Percentiles rank a stretch among this genome's conserved stretches.
phyloP scores from a whole-genome alignment of 2,113 vertebrate genomes.

The Oreochromis spilurus region DNA sequence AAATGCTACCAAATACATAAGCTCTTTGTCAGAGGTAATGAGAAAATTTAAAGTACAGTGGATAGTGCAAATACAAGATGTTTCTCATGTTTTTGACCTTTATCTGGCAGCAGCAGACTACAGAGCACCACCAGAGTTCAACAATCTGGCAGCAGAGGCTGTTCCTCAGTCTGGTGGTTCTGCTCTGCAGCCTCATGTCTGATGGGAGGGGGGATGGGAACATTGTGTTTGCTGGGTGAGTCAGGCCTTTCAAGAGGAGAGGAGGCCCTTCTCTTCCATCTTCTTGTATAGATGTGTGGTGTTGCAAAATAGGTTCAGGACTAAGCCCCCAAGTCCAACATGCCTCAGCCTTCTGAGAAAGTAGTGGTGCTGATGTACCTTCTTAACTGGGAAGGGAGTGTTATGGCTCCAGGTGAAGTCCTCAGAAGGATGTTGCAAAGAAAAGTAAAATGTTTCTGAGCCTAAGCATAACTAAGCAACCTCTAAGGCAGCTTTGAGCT shows the following conservation, averaged over 20 bases:
- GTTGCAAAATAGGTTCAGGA: background rate
- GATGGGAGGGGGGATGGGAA: too few relatives aligned
- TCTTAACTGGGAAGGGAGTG: background rate
- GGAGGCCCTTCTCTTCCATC: background rate
- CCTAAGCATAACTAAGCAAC: background rate
- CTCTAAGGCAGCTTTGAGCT: background rate
- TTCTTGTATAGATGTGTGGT: background rate
- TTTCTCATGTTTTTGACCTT: background rate
- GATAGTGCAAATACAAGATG: rapidly evolving
- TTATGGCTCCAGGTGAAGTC: background rate
- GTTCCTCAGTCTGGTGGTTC: background rate
- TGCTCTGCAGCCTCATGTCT: background rate
- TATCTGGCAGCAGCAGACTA: background rate
- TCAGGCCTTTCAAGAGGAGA: too few relatives aligned
- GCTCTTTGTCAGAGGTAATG: background rate
- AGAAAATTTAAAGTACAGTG: background rate
- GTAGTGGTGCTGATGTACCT: background rate
- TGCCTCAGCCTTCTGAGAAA: background rate
- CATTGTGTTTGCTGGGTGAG: too few relatives aligned
- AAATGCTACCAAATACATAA: background rate
- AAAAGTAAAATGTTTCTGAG: background rate
- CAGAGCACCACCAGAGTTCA: background rate
- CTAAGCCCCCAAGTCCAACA: background rate
- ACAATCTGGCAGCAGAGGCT: background rate
- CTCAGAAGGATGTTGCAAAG: background rate